Conservation (phyloP, 2,797 vertebrate species). For the Chelon labrosus region DNA sequence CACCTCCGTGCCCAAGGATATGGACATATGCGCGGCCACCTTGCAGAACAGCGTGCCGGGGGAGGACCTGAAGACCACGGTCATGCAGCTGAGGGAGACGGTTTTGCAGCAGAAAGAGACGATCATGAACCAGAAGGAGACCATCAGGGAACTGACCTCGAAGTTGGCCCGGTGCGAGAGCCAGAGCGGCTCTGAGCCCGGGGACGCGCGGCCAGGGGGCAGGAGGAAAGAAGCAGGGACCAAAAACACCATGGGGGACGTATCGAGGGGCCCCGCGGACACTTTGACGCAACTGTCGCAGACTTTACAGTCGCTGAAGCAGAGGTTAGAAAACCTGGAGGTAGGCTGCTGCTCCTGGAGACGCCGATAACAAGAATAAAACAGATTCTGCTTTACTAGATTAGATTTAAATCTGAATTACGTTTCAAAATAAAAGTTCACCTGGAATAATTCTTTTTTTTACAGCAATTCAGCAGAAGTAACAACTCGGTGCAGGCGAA, state of each 20-base stretch:
- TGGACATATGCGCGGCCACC: constrained; percentile 94
- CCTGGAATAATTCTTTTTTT: constrained; percentile 14
- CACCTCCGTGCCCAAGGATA: constrained; percentile 96
- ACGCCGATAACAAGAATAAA: neutral
- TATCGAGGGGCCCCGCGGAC: constrained; percentile 93
- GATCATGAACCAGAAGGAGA: constrained; percentile 96
- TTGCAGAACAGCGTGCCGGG: constrained; percentile 90
- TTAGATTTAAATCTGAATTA: neutral
- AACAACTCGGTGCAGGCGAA: constrained; percentile 94
- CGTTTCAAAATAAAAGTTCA: constrained; percentile 18
- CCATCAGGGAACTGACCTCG: constrained; percentile 94
- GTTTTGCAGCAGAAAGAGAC: constrained; percentile 97
- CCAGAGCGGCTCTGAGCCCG: constrained; percentile 89
- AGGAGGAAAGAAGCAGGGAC: constrained; percentile 86
- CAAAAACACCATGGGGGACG: constrained; percentile 97
- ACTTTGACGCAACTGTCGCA: constrained; percentile 95
- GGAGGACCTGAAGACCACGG: constrained; percentile 91
- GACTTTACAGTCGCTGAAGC: constrained; percentile 96
- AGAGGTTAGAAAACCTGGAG: constrained; percentile 95
- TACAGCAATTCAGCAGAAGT: constrained; percentile 94
- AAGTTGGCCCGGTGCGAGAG: constrained; percentile 96
- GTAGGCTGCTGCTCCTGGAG: constrained; percentile 74
- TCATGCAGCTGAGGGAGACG: constrained; percentile 95
- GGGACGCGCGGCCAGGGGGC: constrained; percentile 83
- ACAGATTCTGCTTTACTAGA: neutral